A percentile compares a stretch with the other conserved stretches of the same genome.
Conservation (phyloP, 2,797 vertebrate species). For the Pampus argenteus region DNA sequence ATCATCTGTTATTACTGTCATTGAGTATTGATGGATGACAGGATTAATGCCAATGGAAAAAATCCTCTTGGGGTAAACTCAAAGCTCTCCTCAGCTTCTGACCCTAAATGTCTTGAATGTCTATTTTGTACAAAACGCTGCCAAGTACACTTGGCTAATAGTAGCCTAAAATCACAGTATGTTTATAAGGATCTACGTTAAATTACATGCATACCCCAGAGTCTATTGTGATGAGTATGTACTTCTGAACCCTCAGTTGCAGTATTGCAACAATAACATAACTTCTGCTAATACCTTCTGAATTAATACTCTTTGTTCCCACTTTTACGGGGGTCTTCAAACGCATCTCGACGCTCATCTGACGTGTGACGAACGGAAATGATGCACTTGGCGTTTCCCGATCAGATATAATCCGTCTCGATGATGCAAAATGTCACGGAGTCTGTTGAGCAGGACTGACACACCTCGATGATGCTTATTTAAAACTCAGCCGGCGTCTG, state of each 20-base stretch:
- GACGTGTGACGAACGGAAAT: conserved; percentile 66
- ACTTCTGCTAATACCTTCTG: too few species aligned
- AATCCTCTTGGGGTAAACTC: not conserved
- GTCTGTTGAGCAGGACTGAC: not conserved
- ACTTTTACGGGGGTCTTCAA: conserved; percentile 38
- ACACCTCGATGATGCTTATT: not conserved
- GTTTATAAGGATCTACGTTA: too few species aligned
- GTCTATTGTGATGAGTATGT: too few species aligned
- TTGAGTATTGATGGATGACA: not conserved
- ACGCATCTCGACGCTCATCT: conserved; percentile 53
- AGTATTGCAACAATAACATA: too few species aligned
- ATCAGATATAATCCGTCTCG: conserved; percentile 43
- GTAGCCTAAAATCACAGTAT: too few species aligned
- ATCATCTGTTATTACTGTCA: not conserved
- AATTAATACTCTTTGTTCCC: not conserved
- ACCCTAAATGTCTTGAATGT: too few species aligned
- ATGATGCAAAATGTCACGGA: conserved; percentile 34
- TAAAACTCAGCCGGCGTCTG: not conserved
- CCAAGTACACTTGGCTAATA: not conserved
- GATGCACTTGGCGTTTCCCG: conserved; percentile 30
- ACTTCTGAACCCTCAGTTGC: too few species aligned
- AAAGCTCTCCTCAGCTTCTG: not conserved
- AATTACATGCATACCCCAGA: too few species aligned
- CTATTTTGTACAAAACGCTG: not conserved
- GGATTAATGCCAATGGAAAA: not conserved